These are phyloP conservation scores for Onychostruthus taczanowskii DNA, from an alignment of 2,113 vertebrate genomes.

Conservation along the genomic window DNA sequence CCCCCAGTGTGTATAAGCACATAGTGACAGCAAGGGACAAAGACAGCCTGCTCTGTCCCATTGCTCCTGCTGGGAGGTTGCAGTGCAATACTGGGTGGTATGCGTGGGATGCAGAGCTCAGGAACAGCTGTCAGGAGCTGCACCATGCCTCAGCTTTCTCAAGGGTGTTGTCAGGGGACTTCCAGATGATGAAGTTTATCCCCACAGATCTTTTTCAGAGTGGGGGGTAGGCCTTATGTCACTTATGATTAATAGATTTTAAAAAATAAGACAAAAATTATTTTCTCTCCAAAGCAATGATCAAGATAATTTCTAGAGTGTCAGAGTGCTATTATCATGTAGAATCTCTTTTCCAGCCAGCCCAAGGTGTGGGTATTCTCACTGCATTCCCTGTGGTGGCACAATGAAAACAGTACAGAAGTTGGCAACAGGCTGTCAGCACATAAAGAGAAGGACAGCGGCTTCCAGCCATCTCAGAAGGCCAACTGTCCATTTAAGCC, in stretches of 20 bases:
- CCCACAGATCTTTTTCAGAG: background rate
- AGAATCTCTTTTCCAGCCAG: background rate
- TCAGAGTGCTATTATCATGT: background rate
- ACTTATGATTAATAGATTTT: background rate
- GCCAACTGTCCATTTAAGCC: accelerated
- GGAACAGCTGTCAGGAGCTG: background rate
- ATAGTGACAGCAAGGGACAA: accelerated
- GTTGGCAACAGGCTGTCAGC: background rate
- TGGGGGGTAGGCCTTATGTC: background rate
- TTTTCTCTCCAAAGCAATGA: background rate
- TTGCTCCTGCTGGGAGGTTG: background rate
- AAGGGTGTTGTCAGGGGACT: background rate
- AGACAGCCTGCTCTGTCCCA: background rate
- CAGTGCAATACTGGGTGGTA: accelerated
- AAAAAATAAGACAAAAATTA: background rate
- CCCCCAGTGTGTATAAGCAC: accelerated
- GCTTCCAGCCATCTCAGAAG: background rate
- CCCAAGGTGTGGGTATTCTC: background rate
- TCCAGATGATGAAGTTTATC: background rate
- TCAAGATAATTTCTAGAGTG: accelerated
- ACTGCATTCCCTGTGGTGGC: background rate
- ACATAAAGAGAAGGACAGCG: too few species aligned
- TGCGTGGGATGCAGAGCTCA: background rate
- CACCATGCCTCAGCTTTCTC: background rate
- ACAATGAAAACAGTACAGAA: accelerated